These are phyloP conservation scores for Alectura lathami DNA, from an alignment of 2,113 vertebrate genomes.

Conservation along the genomic window DNA sequence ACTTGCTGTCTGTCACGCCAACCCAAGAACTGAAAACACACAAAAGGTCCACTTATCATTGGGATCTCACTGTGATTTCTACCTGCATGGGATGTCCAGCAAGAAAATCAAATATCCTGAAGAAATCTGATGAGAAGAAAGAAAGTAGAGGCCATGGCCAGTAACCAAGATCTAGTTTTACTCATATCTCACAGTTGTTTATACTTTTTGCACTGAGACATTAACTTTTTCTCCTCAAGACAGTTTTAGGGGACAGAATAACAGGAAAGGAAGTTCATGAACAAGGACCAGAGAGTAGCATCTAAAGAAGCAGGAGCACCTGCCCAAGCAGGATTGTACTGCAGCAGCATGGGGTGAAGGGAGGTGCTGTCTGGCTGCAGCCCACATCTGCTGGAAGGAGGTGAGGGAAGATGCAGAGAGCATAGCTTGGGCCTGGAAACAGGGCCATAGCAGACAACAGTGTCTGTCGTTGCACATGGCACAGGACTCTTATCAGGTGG, in stretches of 20 bases:
- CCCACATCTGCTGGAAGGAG: not conserved
- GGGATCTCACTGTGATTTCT: not conserved
- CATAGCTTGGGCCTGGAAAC: not conserved
- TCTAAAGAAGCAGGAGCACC: not conserved
- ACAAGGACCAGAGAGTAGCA: not conserved
- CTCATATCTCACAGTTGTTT: not conserved
- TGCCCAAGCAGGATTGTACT: not conserved
- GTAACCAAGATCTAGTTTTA: not conserved
- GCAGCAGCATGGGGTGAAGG: accelerated
- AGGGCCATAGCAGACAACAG: not conserved
- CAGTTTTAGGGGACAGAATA: not conserved
- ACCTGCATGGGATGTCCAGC: not conserved
- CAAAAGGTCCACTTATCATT: not conserved
- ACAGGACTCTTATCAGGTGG: not conserved
- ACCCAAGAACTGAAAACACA: not conserved
- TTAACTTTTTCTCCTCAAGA: not conserved
- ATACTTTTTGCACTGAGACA: not conserved
- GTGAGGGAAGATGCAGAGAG: not conserved
- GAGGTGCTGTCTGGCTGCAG: not conserved
- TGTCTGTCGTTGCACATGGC: not conserved
- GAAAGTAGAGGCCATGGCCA: not conserved
- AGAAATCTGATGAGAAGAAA: not conserved
- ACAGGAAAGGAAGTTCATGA: not conserved
- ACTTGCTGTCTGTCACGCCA: not conserved
- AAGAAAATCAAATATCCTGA: not conserved